Evolutionary conservation across 2,797 vertebrate genomes (phyloP), one percentile per base, ranked within the genome.

Genomic region (Pangasius larnaudii): DNA sequence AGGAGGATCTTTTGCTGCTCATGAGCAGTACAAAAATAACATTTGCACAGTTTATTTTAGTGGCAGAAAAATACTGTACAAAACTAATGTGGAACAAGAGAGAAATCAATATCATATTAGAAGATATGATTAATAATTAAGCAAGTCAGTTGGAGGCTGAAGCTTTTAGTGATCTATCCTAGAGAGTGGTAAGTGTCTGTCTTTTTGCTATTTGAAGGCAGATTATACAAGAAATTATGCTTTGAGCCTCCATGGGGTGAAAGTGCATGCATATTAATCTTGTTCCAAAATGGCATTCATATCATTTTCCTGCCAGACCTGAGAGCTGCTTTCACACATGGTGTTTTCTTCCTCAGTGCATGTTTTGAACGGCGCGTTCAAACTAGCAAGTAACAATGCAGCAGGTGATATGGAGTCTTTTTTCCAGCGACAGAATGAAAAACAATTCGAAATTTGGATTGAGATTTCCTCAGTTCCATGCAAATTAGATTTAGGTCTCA

Each of bases 141-240:
- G 81, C 42, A 67, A 22, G 79, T 63, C 56, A 33, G 61, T 18
- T n/a, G 61, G 81, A 69, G 56, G 82, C 77, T 79, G 74, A 83
- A 80, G 89, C 4, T 81, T 56, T 30, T 5, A 39, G 8, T 1
- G 88, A 88, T 19, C 19, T 5, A 89, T 85, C 89, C 93, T 91
- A 95, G 93, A 91, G 92, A 95, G 94, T 93, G 92, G 90, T 63
- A 91, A 90, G 71, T 84, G 90, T 91, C 90, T 91, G 77, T 33
- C 5, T 79, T 69, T 53, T 22, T 85, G 4, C 5, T 56, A 56
- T 65, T 30, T 53, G 10, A 49, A 72, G 56, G 51, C 10, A 18
- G 51, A 58, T 78, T n/a, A 46, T 63, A 10, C 27, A 4, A 82
- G 9, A 63, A 49, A 42, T 81, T 7, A 61, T 33, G 39, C 69